phyloP scores from a whole-genome alignment of 2,888 invertebrate genomes.

The Pseudanteris insignis region DNA sequence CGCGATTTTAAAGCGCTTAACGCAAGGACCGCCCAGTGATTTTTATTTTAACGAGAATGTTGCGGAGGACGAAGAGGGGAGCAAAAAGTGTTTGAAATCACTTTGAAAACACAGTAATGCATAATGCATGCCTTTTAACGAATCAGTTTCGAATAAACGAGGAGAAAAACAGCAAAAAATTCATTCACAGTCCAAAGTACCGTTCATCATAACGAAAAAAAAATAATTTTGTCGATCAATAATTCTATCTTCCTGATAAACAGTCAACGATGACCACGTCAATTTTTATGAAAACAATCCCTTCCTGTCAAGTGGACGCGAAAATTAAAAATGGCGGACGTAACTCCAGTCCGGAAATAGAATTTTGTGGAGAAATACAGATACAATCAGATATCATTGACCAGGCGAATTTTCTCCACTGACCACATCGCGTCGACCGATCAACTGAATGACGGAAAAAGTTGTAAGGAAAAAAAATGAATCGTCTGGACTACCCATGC shows the following conservation, averaged over 20 bases:
- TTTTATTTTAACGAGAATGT: constrained; percentile 47
- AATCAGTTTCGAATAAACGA: constrained; percentile 35
- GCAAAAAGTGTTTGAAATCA: constrained; percentile 46
- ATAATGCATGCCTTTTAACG: constrained; percentile 44
- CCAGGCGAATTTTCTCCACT: constrained; percentile 59
- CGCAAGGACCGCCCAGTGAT: constrained; percentile 46
- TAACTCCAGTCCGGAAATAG: constrained; percentile 68
- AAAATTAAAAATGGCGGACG: constrained; percentile 54
- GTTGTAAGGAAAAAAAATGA: too few relatives aligned
- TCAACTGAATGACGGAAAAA: too few relatives aligned
- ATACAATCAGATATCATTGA: constrained; percentile 65
- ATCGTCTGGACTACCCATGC: too few relatives aligned
- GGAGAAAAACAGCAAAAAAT: constrained; percentile 9
- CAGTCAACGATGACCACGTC: too few relatives aligned
- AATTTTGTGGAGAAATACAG: constrained; percentile 70
- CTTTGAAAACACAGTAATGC: constrained; percentile 44
- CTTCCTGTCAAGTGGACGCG: too few relatives aligned
- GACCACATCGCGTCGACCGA: constrained; percentile 34
- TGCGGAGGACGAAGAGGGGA: constrained; percentile 39
- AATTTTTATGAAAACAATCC: too few relatives aligned
- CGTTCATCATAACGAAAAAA: too few relatives aligned
- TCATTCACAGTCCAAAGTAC: too few relatives aligned
- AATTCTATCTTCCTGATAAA: too few relatives aligned
- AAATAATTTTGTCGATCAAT: too few relatives aligned
- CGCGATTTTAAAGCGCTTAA: constrained; percentile 52